These are phyloP conservation scores for Ailuropoda melanoleuca DNA, from an alignment of 2,113 vertebrate species.

Conservation along the genomic window DNA sequence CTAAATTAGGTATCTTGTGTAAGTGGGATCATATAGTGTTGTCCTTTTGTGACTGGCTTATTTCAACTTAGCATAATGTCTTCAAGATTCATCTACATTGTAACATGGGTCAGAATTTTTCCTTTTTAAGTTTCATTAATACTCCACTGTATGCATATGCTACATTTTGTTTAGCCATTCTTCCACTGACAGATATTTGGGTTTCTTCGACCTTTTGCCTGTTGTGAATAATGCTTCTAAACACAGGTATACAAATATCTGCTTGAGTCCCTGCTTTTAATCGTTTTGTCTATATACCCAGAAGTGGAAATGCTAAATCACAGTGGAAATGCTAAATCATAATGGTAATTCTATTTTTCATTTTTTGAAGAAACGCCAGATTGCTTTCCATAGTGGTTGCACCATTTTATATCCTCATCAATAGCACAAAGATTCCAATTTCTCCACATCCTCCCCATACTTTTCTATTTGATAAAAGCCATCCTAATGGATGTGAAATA, in stretches of 20 bases:
- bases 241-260: not conserved
- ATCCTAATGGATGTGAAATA: not conserved
- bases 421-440: not conserved
- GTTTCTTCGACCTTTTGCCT: not conserved
- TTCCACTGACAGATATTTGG: not conserved
- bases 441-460: not conserved
- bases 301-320: not conserved
- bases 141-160: not conserved
- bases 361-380: not conserved
- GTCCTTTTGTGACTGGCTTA: not conserved
- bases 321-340: not conserved
- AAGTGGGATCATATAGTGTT: not conserved
- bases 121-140: not conserved
- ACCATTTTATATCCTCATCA: not conserved
- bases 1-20: not conserved
- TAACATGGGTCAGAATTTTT: not conserved
- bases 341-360: not conserved
- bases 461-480: not conserved
- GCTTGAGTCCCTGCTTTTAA: not conserved
- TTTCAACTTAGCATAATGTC: not conserved
- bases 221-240: not conserved
- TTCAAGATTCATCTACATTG: not conserved
- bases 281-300: not conserved
- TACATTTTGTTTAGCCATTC: not conserved
- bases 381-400: not conserved